These are phyloP conservation scores for Peromyscus leucopus DNA, from an alignment of 2,113 vertebrate genomes.

Conservation along the genomic window DNA sequence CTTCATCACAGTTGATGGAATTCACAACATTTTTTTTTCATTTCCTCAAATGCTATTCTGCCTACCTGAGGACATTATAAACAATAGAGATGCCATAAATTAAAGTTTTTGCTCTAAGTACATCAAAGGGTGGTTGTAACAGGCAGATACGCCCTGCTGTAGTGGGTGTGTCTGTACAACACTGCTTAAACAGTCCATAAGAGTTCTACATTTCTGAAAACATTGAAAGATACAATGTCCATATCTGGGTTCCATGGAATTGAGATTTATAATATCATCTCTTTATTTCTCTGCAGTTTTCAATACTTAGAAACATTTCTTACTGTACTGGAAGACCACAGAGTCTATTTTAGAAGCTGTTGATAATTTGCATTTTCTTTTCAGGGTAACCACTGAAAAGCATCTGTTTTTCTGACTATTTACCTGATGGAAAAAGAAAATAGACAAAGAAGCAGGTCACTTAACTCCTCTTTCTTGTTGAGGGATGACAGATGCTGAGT, in stretches of 20 bases:
- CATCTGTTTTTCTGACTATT: slow-evolving; percentile 49
- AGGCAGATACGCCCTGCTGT: background rate
- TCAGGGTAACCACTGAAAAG: background rate
- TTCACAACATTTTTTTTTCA: background rate
- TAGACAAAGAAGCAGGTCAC: background rate
- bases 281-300: background rate
- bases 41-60: background rate
- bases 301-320: slow-evolving; percentile 24
- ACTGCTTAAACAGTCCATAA: slow-evolving; percentile 22
- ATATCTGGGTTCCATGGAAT: slow-evolving; percentile 45
- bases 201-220: background rate
- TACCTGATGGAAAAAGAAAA: slow-evolving; percentile 49
- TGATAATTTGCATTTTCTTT: slow-evolving; percentile 40
- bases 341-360: slow-evolving; percentile 1
- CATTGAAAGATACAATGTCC: background rate
- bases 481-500: background rate
- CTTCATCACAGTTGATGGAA: background rate
- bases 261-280: slow-evolving; percentile 18
- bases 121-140: slow-evolving; percentile 42
- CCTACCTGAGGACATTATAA: background rate
- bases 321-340: background rate
- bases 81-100: background rate
- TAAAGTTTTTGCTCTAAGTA: background rate
- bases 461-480: background rate
- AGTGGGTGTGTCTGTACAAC: background rate